phyloP scores from a whole-genome alignment of 2,113 vertebrate species.

The Acrocephalus arundinaceus region DNA sequence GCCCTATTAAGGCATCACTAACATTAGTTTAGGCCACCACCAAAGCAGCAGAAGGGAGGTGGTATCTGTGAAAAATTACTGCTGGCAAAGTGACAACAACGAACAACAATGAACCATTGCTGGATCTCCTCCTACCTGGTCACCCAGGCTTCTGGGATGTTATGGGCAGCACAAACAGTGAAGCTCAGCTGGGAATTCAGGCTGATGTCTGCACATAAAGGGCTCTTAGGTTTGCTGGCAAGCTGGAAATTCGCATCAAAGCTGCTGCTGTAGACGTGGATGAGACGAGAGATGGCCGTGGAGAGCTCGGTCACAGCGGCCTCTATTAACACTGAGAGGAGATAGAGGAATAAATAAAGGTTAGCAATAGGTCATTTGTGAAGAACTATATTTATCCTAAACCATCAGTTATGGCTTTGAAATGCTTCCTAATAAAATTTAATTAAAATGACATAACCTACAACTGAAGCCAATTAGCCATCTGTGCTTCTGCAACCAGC shows the following conservation, averaged over 20 bases:
- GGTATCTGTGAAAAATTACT: background rate
- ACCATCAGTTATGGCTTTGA: conserved; percentile 40
- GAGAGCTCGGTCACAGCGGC: conserved; percentile 58
- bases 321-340: background rate
- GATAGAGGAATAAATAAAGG: conserved; percentile 22
- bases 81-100: background rate
- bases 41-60: background rate
- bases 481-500: conserved; percentile 39
- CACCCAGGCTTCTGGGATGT: conserved; percentile 70
- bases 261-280: conserved; percentile 57
- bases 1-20: no score
- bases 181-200: conserved; percentile 64
- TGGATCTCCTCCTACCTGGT: conserved; percentile 47
- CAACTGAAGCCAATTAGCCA: conserved; percentile 65
- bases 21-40: background rate
- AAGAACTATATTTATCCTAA: conserved; percentile 36
- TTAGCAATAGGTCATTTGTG: conserved; percentile 13
- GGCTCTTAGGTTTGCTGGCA: background rate
- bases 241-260: conserved; percentile 69
- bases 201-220: background rate
- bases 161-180: conserved; percentile 69
- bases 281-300: conserved; percentile 42
- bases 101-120: background rate
- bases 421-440: conserved; percentile 62
- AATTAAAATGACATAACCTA: conserved; percentile 67